A percentile compares a stretch with the other conserved stretches of the same genome.
These are phyloP conservation scores for Mellilla xanthometata DNA, from an alignment of 2,888 invertebrate genomes.

Conservation along the genomic window DNA sequence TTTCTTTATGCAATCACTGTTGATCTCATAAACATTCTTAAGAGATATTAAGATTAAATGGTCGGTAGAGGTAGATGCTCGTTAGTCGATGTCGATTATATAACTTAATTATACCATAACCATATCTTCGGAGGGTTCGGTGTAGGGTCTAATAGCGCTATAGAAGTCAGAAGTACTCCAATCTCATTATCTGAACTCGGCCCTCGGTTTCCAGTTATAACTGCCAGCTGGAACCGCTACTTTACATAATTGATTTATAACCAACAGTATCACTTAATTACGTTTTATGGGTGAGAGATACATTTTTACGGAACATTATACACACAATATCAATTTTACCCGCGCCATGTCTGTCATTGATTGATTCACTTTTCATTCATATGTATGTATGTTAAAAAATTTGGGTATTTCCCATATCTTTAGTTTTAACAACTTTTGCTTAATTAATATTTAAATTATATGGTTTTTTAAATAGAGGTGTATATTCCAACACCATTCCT, in stretches of 20 bases:
- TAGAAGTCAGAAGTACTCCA: slow-evolving; percentile 13
- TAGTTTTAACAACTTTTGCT: slow-evolving; percentile 17
- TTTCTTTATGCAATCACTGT: too few relatives aligned
- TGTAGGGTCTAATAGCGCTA: slow-evolving; percentile 21
- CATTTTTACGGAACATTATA: slow-evolving; percentile 16
- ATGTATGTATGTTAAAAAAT: too few relatives aligned
- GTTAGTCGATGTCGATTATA: slow-evolving; percentile 9
- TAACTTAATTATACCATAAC: slow-evolving; percentile 16
- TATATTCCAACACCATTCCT: slow-evolving; percentile 17
- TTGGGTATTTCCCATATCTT: slow-evolving; percentile 15
- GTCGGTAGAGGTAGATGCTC: slow-evolving; percentile 6
- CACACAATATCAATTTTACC: slow-evolving; percentile 19
- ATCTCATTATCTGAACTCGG: slow-evolving; percentile 21
- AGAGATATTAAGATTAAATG: not conserved
- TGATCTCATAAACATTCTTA: too few relatives aligned
- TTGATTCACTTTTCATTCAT: slow-evolving; percentile 22
- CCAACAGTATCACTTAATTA: slow-evolving; percentile 53
- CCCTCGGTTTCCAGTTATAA: slow-evolving; percentile 26
- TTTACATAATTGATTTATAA: slow-evolving; percentile 56
- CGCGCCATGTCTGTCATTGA: slow-evolving; percentile 7
- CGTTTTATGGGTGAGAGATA: slow-evolving; percentile 44
- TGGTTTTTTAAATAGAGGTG: slow-evolving; percentile 20
- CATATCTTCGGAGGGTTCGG: slow-evolving; percentile 8
- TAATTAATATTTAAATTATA: slow-evolving; percentile 29
- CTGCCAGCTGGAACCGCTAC: slow-evolving; percentile 29